Evolutionary conservation across 2,888 invertebrate species (phyloP), one percentile per base, ranked within the genome.

Genomic region (Caenorhabditis angaria): DNA sequence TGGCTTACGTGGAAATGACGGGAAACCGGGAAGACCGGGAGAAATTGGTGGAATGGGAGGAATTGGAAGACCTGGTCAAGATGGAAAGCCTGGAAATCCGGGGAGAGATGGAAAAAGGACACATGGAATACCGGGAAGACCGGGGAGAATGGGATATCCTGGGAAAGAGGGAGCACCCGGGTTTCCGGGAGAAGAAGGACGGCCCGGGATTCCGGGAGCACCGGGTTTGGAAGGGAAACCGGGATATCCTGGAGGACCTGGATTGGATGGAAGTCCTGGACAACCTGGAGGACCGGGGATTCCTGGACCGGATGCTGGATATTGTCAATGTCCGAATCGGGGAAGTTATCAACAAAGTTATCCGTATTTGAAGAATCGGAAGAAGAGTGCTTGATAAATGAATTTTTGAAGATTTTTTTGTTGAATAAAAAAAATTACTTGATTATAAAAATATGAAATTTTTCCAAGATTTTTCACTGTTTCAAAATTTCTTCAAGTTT

Each of bases 281-380:
- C 55, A 62, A 12, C 50, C 27, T 0, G 78, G 78, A 56, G 18
- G 24, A 0, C 70, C 67, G 5, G 77, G 77, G 57, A 57, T 61
- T 14, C 70, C 67, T 1, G 78, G 78, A 20, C 70, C 51, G 1
- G 78, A 78, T 65, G 78, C 72, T 14, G 73, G 74, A 4, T 77
- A 77, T 53, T 78, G 75, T 63, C 66, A 72, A 29, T 75, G 78
- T 25, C 75, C 78, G 35, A 57, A 55, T 51, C n/a, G 58, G 41
- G 55, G 18, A 5, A 32, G 22, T 20, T 54, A 54, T 54, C 56
- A 56, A 18, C 29, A 56, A 20, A 14, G 18, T 4, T 41, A 47
- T 27, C 55, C 55, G n/a, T 71, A 71, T 51, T 29, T 62, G 10
- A 65, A 70, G 27, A 60, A 61, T 41, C 57, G 55, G 20, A 25